A percentile compares a stretch with the other conserved stretches of the same genome.
phyloP scores from a whole-genome alignment of 2,113 vertebrate species.

The Varanus komodoensis region DNA sequence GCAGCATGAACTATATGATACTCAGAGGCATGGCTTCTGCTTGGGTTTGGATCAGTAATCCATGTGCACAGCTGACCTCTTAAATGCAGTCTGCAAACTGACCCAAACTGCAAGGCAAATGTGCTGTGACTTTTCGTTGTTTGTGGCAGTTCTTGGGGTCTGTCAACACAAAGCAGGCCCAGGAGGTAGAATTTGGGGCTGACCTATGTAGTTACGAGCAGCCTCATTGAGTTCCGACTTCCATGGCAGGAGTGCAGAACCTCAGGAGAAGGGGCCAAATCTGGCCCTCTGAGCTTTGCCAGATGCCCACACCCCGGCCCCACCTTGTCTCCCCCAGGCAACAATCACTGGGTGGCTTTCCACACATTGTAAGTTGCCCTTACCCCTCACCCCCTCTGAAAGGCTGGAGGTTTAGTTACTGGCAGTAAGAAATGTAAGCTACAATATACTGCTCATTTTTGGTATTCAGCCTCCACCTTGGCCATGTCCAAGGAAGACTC shows the following conservation, averaged over 20 bases:
- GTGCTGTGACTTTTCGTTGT: neutral
- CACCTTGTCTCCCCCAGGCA: too few species aligned
- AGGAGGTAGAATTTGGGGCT: neutral
- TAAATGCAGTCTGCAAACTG: neutral
- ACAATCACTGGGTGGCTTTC: too few species aligned
- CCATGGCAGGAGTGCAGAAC: neutral
- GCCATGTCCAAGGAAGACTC: too few species aligned
- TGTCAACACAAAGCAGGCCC: neutral
- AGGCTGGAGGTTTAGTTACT: too few species aligned
- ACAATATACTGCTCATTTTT: too few species aligned
- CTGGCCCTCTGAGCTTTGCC: too few species aligned
- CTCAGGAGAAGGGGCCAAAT: too few species aligned
- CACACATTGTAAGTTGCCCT: too few species aligned
- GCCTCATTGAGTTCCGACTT: neutral
- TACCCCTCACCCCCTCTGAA: too few species aligned
- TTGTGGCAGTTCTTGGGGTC: neutral
- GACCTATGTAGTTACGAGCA: neutral
- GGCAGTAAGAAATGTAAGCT: too few species aligned
- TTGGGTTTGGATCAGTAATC: neutral
- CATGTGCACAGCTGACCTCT: neutral
- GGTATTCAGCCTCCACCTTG: too few species aligned
- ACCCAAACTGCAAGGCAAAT: neutral
- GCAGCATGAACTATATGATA: fast-evolving
- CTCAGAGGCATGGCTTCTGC: neutral
- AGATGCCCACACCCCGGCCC: too few species aligned